phyloP scores from a whole-genome alignment of 2,888 invertebrate genomes.

The Steinernema scapterisci region DNA sequence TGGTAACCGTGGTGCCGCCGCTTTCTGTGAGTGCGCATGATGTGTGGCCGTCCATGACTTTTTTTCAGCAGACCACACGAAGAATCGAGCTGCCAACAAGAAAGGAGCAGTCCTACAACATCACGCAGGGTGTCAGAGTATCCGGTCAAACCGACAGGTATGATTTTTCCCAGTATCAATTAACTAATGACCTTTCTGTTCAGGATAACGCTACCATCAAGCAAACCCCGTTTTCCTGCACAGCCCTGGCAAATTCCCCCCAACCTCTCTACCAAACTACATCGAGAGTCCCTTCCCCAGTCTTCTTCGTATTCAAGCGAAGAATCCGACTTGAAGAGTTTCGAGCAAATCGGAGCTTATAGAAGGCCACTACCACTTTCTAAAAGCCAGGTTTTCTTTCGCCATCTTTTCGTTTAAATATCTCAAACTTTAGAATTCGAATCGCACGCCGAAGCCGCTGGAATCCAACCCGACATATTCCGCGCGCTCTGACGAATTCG shows the following conservation, averaged over 20 bases:
- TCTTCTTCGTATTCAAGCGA: background rate
- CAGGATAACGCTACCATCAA: conserved; percentile 7
- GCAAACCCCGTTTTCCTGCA: conserved; percentile 56
- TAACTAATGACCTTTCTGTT: no score
- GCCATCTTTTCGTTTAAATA: no score
- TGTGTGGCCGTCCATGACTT: no score
- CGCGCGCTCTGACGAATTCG: background rate
- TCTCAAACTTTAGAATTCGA: no score
- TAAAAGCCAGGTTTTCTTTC: background rate
- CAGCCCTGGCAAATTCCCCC: conserved; percentile 62
- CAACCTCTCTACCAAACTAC: background rate
- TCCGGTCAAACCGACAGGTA: conserved; percentile 9
- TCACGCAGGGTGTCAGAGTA: background rate
- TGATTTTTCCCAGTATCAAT: background rate
- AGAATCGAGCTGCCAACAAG: background rate
- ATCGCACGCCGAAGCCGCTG: no score
- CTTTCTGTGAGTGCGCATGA: background rate
- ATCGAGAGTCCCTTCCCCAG: background rate
- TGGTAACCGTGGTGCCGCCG: conserved; percentile 46
- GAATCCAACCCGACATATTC: background rate
- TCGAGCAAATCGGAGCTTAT: background rate
- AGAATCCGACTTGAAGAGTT: background rate
- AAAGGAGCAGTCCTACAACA: background rate
- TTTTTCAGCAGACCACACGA: background rate
- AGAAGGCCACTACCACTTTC: background rate